Percentiles rank a stretch among this genome's conserved stretches.
These are phyloP conservation scores for Catocala nupta DNA, from an alignment of 2,888 invertebrate species.

Conservation along the genomic window DNA sequence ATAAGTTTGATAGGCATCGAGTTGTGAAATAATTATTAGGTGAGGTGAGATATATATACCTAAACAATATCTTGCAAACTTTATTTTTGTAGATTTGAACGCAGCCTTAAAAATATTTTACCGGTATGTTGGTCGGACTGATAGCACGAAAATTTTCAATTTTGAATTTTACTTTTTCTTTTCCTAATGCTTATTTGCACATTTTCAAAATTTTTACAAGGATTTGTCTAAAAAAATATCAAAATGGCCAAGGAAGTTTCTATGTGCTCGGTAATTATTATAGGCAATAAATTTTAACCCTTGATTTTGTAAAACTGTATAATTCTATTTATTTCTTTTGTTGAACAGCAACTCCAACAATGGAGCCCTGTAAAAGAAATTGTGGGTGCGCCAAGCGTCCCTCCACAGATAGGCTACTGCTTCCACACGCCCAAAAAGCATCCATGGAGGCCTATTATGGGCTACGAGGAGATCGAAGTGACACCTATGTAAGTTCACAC, in stretches of 20 bases:
- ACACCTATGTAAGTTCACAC: slow-evolving; percentile 88
- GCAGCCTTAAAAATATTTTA: background rate
- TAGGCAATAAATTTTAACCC: slow-evolving; percentile 3
- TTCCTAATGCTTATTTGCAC: slow-evolving; percentile 18
- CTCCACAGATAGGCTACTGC: slow-evolving; percentile 90
- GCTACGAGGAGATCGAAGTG: slow-evolving; percentile 92
- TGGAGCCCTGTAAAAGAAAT: slow-evolving; percentile 91
- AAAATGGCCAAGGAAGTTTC: slow-evolving; percentile 83
- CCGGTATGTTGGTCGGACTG: slow-evolving; percentile 24
- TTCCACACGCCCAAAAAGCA: slow-evolving; percentile 92
- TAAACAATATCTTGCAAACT: background rate
- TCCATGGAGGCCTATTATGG: slow-evolving; percentile 93
- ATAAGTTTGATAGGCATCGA: too few species aligned
- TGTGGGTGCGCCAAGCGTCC: slow-evolving; percentile 88
- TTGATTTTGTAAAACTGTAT: background rate
- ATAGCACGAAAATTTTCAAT: slow-evolving; percentile 35
- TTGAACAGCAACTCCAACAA: slow-evolving; percentile 92
- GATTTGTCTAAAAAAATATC: slow-evolving; percentile 40
- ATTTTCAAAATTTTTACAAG: slow-evolving; percentile 36
- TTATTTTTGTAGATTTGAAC: background rate
- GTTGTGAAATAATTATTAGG: too few species aligned
- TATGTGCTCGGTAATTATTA: slow-evolving; percentile 78
- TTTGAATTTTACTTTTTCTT: slow-evolving; percentile 42
- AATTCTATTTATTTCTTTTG: slow-evolving; percentile 18
- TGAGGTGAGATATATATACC: too few species aligned